These are phyloP conservation scores for Podarcis cretensis DNA, from an alignment of 2,113 vertebrate species.

Conservation along the genomic window DNA sequence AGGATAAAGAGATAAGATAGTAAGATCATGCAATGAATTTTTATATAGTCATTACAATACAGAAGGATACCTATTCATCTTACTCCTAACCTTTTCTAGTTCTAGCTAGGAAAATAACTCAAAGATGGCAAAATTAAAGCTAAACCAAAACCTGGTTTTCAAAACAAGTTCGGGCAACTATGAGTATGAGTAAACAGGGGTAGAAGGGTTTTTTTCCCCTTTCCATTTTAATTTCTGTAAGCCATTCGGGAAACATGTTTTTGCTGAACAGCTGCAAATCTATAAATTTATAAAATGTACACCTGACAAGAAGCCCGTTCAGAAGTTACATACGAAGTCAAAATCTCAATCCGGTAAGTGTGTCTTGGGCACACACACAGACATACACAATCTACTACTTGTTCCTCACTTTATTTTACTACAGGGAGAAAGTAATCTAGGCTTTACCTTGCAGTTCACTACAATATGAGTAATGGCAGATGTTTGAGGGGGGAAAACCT, in stretches of 20 bases:
- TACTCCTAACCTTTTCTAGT: neutral
- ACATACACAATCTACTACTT: neutral
- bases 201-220: too few species aligned
- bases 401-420: too few species aligned
- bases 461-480: neutral
- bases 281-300: neutral
- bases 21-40: neutral
- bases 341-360: neutral
- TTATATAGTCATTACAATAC: neutral
- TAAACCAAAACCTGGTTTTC: neutral
- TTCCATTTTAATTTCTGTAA: neutral
- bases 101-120: neutral
- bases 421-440: neutral
- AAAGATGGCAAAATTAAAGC: neutral
- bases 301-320: neutral
- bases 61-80: neutral
- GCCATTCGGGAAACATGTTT: neutral
- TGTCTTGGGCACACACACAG: neutral
- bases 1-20: neutral
- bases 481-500: neutral
- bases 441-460: neutral
- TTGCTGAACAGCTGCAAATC: neutral
- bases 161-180: neutral
- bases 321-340: neutral
- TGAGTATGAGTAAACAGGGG: too few species aligned